Evolutionary conservation across 92 coral and sea anemone species (phyloP).

Genomic region (Virgularia gustaviana): DNA sequence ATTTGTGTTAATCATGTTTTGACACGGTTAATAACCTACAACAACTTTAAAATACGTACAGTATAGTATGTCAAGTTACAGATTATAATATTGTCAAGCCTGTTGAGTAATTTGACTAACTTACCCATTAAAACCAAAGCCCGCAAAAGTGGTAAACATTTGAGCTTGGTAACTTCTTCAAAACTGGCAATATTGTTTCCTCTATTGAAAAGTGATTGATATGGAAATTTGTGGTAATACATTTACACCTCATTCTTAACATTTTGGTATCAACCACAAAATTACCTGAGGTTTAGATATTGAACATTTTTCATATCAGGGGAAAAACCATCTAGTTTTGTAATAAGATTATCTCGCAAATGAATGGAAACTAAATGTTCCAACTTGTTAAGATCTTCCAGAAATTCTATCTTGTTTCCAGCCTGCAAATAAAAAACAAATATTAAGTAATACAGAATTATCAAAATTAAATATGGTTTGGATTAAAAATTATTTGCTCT

Average conservation of each 20-base stretch:
- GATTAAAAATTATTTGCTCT: no score
- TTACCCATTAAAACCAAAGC: slow-evolving; percentile 93
- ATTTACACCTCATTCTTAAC: no score
- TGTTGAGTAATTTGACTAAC: slow-evolving; percentile 1
- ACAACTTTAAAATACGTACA: no score
- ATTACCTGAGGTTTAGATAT: slow-evolving; percentile 81
- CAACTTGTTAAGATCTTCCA: slow-evolving; percentile 83
- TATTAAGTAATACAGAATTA: no score
- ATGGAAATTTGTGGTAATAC: no score
- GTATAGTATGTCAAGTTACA: no score
- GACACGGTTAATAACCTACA: no score
- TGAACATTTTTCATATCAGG: slow-evolving; percentile 85
- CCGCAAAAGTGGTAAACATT: slow-evolving; percentile 78
- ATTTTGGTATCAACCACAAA: no score
- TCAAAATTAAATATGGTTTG: no score
- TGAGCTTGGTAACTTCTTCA: slow-evolving; percentile 77
- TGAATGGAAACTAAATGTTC: slow-evolving; percentile 84
- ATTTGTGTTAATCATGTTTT: no score
- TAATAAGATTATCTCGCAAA: slow-evolving; percentile 92
- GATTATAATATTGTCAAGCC: no score
- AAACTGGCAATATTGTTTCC: slow-evolving; percentile 80
- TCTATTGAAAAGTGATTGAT: no score
- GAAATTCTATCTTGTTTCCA: slow-evolving; percentile 71
- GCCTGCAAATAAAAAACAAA: slow-evolving; percentile 50
- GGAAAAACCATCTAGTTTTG: slow-evolving; percentile 88